Evolutionary conservation across 92 coral and sea anemone genomes (phyloP).

Genomic region (Phenganax subtilis): DNA sequence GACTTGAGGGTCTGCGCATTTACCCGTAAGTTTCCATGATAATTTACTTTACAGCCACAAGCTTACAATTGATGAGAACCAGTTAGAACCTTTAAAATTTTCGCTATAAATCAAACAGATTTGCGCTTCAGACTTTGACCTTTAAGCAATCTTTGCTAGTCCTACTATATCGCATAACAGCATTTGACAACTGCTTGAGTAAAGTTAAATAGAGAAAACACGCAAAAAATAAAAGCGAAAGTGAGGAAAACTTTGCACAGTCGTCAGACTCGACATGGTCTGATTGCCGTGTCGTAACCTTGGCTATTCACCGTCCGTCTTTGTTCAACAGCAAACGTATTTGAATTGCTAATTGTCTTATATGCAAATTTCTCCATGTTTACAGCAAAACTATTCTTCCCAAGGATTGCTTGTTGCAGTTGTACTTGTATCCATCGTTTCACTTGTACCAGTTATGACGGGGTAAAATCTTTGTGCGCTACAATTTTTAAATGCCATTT

Average conservation of each 20-base stretch:
- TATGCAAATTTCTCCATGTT: neutral
- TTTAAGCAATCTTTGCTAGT: no score
- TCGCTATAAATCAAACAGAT: no score
- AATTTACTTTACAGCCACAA: no score
- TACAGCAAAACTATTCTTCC: neutral
- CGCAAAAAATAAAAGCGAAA: neutral
- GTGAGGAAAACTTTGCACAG: slow-evolving; percentile 11
- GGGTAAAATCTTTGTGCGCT: neutral
- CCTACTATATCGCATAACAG: no score
- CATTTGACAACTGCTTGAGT: no score
- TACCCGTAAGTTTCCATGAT: no score
- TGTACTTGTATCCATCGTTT: neutral
- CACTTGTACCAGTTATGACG: neutral
- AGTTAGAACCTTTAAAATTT: no score
- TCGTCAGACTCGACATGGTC: slow-evolving; percentile 16
- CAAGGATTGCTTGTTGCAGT: neutral
- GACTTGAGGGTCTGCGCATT: no score
- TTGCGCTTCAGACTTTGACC: no score
- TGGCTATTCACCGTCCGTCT: neutral
- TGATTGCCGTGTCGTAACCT: slow-evolving; percentile 6
- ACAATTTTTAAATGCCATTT: neutral
- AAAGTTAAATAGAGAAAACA: neutral
- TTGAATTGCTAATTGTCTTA: slow-evolving; percentile 38
- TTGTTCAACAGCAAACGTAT: slow-evolving; percentile 8
- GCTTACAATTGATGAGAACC: no score